phyloP scores from a whole-genome alignment of 2,797 vertebrate genomes.

The Sebastes flavidus region DNA sequence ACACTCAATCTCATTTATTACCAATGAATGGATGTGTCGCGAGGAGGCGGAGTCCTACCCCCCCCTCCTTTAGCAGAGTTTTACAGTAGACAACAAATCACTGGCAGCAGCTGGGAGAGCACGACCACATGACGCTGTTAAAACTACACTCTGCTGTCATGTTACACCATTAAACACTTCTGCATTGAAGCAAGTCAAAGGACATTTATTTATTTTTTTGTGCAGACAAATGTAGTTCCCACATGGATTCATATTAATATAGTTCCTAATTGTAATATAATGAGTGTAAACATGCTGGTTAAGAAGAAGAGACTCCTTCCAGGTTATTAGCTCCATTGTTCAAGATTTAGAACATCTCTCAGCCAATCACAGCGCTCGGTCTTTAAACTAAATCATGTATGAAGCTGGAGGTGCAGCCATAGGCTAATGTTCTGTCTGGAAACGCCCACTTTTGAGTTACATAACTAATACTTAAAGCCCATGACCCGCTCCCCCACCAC shows the following conservation, averaged over 20 bases:
- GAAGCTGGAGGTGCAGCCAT: constrained; percentile 3
- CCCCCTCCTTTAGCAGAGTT: constrained; percentile 39
- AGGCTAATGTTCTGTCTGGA: constrained; percentile 2
- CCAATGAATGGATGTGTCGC: constrained; percentile 72
- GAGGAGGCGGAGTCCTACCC: constrained; percentile 73
- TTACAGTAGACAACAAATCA: constrained; percentile 31
- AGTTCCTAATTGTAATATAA: background rate
- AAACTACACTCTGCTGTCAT: background rate
- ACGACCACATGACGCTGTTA: background rate
- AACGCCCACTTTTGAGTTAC: constrained; percentile 50
- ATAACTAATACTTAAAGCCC: constrained; percentile 34
- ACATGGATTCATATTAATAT: background rate
- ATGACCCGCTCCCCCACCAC: background rate
- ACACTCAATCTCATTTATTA: constrained; percentile 68
- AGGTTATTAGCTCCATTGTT: background rate
- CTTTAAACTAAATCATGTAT: constrained; percentile 13
- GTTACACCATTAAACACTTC: background rate
- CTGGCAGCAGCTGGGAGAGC: constrained; percentile 1
- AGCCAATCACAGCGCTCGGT: constrained; percentile 1
- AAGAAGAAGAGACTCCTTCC: background rate
- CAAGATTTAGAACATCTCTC: background rate
- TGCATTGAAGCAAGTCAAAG: background rate
- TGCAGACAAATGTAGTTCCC: background rate
- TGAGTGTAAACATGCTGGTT: background rate
- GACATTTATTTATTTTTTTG: background rate